Percentiles rank a stretch among this genome's conserved stretches.
Evolutionary conservation across 2,797 vertebrate genomes (phyloP).

Genomic region (Eutrigla gurnardus): DNA sequence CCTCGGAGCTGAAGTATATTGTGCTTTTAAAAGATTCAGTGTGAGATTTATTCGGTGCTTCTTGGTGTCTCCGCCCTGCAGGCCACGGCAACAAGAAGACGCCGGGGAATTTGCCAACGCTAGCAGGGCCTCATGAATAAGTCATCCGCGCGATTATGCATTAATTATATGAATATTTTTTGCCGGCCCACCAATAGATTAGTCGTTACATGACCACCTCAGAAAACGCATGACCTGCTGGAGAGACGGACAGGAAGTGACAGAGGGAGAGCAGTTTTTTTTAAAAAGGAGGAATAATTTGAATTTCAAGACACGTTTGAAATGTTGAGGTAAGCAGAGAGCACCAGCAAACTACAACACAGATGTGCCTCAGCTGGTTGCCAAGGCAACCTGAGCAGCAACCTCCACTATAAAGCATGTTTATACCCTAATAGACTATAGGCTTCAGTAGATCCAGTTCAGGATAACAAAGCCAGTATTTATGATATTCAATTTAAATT

Average conservation of each 20-base stretch:
- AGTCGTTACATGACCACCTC: constrained; percentile 51
- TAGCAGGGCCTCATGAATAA: constrained; percentile 64
- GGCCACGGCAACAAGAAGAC: constrained; percentile 18
- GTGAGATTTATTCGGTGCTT: not conserved
- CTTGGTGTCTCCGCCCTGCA: not conserved
- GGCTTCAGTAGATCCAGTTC: too few species aligned
- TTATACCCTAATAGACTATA: not conserved
- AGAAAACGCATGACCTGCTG: constrained; percentile 37
- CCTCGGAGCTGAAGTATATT: not conserved
- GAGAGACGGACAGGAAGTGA: not conserved
- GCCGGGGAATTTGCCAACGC: constrained; percentile 10
- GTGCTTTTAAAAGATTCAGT: not conserved
- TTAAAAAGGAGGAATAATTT: too few species aligned
- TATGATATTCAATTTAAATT: not conserved
- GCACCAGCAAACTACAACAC: not conserved
- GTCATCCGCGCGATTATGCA: constrained; percentile 65
- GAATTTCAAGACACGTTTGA: constrained; percentile 7
- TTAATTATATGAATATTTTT: constrained; percentile 69
- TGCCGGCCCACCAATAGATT: constrained; percentile 62
- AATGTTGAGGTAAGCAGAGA: constrained; percentile 1
- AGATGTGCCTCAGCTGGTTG: not conserved
- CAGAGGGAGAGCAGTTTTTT: not conserved
- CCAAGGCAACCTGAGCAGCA: not conserved
- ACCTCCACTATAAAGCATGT: not conserved
- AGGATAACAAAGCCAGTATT: not conserved